A percentile compares a stretch with the other conserved stretches of the same genome.
These are phyloP conservation scores for Labroides dimidiatus DNA, from an alignment of 2,797 vertebrate species.

Conservation along the genomic window DNA sequence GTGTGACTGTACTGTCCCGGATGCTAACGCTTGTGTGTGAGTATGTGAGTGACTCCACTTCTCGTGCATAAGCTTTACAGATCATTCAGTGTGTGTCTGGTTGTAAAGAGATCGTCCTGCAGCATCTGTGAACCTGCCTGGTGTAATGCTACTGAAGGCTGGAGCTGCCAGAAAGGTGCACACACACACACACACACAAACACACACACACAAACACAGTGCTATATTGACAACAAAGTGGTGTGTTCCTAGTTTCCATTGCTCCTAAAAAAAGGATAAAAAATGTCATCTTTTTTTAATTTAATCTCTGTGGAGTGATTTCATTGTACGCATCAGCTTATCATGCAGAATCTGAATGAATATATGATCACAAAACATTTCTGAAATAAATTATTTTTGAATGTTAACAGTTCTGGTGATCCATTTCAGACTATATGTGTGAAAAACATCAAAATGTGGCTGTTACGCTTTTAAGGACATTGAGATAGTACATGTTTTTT, in stretches of 20 bases:
- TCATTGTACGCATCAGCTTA: constrained; percentile 81
- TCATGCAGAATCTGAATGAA: constrained; percentile 84
- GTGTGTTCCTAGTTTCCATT: constrained; percentile 77
- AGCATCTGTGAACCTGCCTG: constrained; percentile 71
- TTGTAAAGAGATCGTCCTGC: constrained; percentile 72
- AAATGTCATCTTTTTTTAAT: constrained; percentile 59
- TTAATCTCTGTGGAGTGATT: constrained; percentile 80
- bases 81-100: constrained; percentile 75
- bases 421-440: not conserved
- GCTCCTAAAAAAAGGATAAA: constrained; percentile 55
- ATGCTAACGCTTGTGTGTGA: constrained; percentile 43
- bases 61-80: constrained; percentile 68
- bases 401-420: constrained; percentile 69
- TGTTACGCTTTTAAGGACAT: no score
- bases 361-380: constrained; percentile 85
- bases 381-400: constrained; percentile 86
- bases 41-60: constrained; percentile 52
- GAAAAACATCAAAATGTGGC: not conserved
- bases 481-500: no score
- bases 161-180: constrained; percentile 40
- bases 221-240: constrained; percentile 79
- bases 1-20: constrained; percentile 66
- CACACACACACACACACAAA: constrained; percentile 33
- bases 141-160: constrained; percentile 48
- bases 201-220: constrained; percentile 51